Base-by-base conservation (phyloP, 2,888 invertebrate species). In the Ceramica pisi region DNA sequence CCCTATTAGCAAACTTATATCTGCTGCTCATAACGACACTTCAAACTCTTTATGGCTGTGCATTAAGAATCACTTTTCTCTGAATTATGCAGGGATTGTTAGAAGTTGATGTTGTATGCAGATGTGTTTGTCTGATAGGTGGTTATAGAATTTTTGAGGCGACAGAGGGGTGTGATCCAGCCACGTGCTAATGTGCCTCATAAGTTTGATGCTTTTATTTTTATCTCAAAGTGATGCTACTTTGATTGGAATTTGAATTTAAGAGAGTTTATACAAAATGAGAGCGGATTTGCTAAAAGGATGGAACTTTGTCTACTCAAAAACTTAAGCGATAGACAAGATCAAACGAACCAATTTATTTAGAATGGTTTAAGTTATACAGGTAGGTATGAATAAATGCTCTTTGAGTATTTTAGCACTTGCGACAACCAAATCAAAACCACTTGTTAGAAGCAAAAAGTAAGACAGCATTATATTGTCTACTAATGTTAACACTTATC, bases 81-180 rank as follows among this genome's bases (percentile, higher is more conserved):
- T 67, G 50, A 53, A 62, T 57, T 64, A 38, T 56, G 71, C 59
- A 61, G 72, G 44, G 53, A 26, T 62, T 63, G 61, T 46, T 53
- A 16, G 61, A 78, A 62, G 71, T 77, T 71, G 61, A 57, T 44
- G 66, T 83, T 87, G 86, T 86, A 88, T 90, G 87, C 88, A 91
- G 93, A 93, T 93, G 91, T 90, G 91, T 86, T 88, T 85, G 86
- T 82, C 90, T 88, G 94, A 94, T 94, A 94, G 90, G 93, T 93
- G 92, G 92, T 94, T 93, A 93, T 93, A 89, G 92, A 93, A 93
- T 92, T 94, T 95, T 94, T 94, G 92, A 92, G 90, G 92, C 89
- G 90, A 92, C 91, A 92, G 92, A 92, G 90, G 93, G 91, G 88
- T 88, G 91, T 89, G 92, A 92, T 91, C 90, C 86, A 88, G 89